Conservation (phyloP, 2,888 invertebrate species). For the Hydropsyche betteni region DNA sequence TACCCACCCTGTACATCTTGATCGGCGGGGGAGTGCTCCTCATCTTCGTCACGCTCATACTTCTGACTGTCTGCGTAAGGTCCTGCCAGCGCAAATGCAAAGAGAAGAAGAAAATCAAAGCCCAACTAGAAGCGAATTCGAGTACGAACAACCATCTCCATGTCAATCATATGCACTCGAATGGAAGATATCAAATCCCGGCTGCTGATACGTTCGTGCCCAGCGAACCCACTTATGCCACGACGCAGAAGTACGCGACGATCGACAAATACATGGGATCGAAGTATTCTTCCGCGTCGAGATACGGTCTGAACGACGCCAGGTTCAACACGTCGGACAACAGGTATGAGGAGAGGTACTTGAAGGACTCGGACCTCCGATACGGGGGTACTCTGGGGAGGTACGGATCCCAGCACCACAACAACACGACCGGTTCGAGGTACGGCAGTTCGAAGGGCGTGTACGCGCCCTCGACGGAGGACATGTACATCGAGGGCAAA, state of each 20-base stretch:
- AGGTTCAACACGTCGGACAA: constrained; percentile 62
- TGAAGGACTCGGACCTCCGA: constrained; percentile 57
- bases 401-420: constrained; percentile 49
- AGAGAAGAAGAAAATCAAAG: constrained; percentile 66
- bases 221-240: constrained; percentile 63
- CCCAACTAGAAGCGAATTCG: constrained; percentile 67
- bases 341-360: constrained; percentile 56
- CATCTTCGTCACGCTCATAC: constrained; percentile 68
- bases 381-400: constrained; percentile 50
- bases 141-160: constrained; percentile 68
- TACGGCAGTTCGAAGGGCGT: constrained; percentile 50
- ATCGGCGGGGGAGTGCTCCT: constrained; percentile 72
- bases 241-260: constrained; percentile 66
- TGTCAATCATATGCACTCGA: constrained; percentile 68
- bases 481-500: constrained; percentile 70
- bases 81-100: constrained; percentile 69
- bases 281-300: constrained; percentile 61
- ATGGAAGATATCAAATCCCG: constrained; percentile 56
- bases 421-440: constrained; percentile 46
- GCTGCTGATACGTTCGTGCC: constrained; percentile 53
- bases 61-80: constrained; percentile 69
- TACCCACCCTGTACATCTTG: constrained; percentile 74
- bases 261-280: constrained; percentile 67
- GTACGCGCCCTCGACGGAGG: constrained; percentile 58
- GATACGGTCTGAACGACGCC: constrained; percentile 62